phyloP scores from a whole-genome alignment of 2,113 vertebrate species.

The Trogon melanurus region DNA sequence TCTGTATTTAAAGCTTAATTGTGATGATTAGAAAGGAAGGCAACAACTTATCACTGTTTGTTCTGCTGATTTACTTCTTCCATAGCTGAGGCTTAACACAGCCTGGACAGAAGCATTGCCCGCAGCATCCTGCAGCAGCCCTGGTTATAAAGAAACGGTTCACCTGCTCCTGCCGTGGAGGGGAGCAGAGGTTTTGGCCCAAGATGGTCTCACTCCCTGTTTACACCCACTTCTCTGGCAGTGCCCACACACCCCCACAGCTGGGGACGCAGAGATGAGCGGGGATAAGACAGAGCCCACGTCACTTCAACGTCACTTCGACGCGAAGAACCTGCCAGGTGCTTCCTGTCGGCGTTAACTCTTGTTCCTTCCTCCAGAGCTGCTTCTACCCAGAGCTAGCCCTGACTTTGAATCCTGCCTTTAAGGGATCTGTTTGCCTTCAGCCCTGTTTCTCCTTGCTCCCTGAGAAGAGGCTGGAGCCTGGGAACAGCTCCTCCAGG shows the following conservation, averaged over 20 bases:
- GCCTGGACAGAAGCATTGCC: not conserved
- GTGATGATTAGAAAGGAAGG: not conserved
- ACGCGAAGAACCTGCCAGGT: not conserved
- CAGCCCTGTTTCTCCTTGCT: not conserved
- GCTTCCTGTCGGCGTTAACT: not conserved
- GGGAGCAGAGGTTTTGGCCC: not conserved
- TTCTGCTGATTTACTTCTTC: not conserved
- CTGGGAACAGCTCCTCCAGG: not conserved
- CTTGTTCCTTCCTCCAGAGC: not conserved
- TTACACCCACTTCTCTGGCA: not conserved
- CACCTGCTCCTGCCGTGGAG: not conserved
- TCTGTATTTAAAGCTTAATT: not conserved
- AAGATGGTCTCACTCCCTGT: not conserved
- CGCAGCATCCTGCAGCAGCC: fast-evolving
- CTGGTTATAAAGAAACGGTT: not conserved
- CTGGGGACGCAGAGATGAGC: fast-evolving
- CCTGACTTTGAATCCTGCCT: not conserved
- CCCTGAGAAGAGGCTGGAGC: not conserved
- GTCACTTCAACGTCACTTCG: not conserved
- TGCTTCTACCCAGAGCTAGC: not conserved
- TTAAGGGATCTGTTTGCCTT: not conserved
- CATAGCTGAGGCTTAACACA: not conserved
- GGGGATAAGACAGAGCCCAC: not conserved
- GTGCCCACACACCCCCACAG: not conserved
- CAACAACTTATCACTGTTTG: not conserved